phyloP scores from a whole-genome alignment of 2,797 vertebrate species.

The Mycteria americana region DNA sequence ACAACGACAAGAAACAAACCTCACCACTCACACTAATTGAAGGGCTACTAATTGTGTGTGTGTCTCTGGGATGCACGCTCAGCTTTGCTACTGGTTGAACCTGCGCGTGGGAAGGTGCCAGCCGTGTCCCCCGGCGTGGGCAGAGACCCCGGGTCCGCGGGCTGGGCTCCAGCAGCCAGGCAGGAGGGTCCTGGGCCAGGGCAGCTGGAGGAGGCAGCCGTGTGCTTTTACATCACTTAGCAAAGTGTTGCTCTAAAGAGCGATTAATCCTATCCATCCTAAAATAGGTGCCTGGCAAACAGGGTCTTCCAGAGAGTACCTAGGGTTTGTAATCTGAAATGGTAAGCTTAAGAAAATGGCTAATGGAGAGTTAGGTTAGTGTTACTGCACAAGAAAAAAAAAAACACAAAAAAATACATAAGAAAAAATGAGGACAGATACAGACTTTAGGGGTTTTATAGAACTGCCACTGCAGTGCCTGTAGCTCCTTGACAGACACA shows the following conservation, averaged over 20 bases:
- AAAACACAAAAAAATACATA: fast-evolving
- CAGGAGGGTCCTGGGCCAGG: neutral
- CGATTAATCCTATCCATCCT: neutral
- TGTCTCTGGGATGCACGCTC: neutral
- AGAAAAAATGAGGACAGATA: neutral
- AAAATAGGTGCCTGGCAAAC: neutral
- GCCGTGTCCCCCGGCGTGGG: fast-evolving
- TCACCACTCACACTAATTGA: fast-evolving
- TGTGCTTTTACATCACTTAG: neutral
- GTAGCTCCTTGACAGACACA: neutral
- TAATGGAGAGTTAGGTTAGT: neutral
- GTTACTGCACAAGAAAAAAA: neutral
- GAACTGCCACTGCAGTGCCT: neutral
- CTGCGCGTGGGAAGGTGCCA: neutral
- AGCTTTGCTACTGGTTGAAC: neutral
- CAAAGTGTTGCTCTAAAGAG: neutral
- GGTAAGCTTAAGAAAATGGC: neutral
- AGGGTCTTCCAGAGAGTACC: neutral
- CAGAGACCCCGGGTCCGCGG: fast-evolving
- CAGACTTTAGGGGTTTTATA: neutral
- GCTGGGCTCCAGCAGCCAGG: neutral
- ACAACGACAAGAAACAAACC: neutral
- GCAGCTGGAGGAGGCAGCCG: fast-evolving
- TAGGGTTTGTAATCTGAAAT: neutral
- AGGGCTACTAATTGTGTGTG: neutral